Evolutionary conservation across 2,888 invertebrate species (phyloP).

Genomic region (Reticulitermes lucifugus): DNA sequence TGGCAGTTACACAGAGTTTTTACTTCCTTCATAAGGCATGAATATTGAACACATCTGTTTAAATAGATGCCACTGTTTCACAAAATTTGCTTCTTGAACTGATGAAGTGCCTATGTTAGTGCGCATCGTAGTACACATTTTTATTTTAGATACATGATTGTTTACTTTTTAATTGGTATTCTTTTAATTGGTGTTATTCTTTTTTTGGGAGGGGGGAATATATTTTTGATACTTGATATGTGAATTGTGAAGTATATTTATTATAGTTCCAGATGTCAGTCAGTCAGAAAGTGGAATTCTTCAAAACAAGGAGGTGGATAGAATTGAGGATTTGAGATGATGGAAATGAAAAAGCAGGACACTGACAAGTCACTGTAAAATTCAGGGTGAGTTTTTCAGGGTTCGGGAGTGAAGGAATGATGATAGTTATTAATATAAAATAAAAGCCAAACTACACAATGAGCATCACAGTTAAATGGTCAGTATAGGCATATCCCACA

Average conservation of each 20-base stretch:
- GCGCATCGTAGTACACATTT: too few relatives aligned
- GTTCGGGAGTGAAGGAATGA: background rate
- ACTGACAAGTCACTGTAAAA: too few relatives aligned
- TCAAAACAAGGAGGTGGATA: background rate
- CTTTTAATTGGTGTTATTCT: background rate
- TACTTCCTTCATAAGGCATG: too few relatives aligned
- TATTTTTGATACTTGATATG: background rate
- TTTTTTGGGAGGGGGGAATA: background rate
- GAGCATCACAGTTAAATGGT: background rate
- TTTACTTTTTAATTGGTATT: too few relatives aligned
- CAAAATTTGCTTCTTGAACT: too few relatives aligned
- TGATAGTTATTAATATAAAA: background rate
- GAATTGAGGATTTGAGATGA: conserved; percentile 8
- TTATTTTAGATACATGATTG: too few relatives aligned
- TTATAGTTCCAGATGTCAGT: background rate
- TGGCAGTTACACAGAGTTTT: too few relatives aligned
- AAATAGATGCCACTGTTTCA: too few relatives aligned
- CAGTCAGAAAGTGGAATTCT: background rate
- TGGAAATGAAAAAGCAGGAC: background rate
- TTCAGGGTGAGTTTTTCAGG: background rate
- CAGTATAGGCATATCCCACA: background rate
- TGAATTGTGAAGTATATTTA: background rate
- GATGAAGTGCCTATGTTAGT: too few relatives aligned
- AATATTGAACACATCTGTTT: too few relatives aligned
- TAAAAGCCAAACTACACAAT: background rate